Base-by-base conservation (phyloP, 2,797 vertebrate species). In the Melanotaenia nigrans region DNA sequence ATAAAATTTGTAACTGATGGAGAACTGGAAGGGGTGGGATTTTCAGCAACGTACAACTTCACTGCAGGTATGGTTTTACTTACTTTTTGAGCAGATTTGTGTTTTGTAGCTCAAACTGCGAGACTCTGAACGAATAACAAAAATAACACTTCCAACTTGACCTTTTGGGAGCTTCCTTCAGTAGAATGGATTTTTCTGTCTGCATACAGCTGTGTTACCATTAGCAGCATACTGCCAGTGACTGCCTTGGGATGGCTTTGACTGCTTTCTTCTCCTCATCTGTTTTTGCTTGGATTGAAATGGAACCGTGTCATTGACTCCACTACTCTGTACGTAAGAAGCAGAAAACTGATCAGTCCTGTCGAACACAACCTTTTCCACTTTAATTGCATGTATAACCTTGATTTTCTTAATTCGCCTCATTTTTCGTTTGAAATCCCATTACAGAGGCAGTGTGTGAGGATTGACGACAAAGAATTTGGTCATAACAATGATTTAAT, bases 1-100 rank as follows among this genome's bases (percentile, higher is more conserved):
- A 98, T 99, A 96, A 99, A 99, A 94, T 99, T 99, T 95, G 97
- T 98, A 85, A 95, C 97, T 6, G 98, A 99, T 64, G 98, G 96
- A 54, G 98, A 99, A 94, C 93, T 99, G 91, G 98, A 99, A 92
- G 97, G 97, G 30, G 95, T 97, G 53, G 98, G 98, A 90, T 99
- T 99, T 95, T 97, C 96, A 62, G 98, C 98, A 71, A 96, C 92
- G 70, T 99, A 99, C 93, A 99, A 98, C 93, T 99, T 99, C 93
- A 99, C 97, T 85, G 95, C 97, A 95, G 98, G 98, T 99, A 89
- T 92, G 36, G n/a, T 53, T 61, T 67, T 38, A 58, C 2, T 54
- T 33, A 1, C 30, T 65, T 68, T 72, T 33, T 25, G 49, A 83
- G 73, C 61, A 13, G 36, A 30, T 68, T 56, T 3, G 1, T 55